Percentiles rank a stretch among this genome's conserved stretches.
These are phyloP conservation scores for Argyra leucocephala DNA, from an alignment of 2,888 invertebrate genomes.

Conservation along the genomic window DNA sequence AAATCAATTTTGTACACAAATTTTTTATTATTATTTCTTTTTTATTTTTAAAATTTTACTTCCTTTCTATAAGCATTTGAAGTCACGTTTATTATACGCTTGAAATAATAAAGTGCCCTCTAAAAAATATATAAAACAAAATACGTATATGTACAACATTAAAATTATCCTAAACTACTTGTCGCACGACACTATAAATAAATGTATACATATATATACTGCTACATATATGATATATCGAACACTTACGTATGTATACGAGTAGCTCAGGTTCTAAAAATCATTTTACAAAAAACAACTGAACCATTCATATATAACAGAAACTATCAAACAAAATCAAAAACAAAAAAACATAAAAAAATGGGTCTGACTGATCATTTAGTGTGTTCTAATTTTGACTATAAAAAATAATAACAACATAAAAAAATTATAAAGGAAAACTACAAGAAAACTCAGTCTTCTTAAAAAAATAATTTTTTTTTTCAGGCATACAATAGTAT, in stretches of 20 bases:
- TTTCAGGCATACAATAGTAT: too few relatives aligned
- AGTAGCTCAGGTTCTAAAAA: too few relatives aligned
- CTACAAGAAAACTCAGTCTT: too few relatives aligned
- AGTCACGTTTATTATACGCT: background rate
- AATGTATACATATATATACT: too few relatives aligned
- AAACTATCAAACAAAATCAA: background rate
- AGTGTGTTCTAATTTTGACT: too few relatives aligned
- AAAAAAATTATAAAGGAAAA: too few relatives aligned
- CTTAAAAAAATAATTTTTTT: constrained; percentile 34
- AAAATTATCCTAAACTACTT: background rate
- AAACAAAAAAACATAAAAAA: background rate
- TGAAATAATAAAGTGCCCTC: background rate
- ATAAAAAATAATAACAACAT: too few relatives aligned
- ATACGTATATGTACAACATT: too few relatives aligned
- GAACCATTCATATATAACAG: background rate
- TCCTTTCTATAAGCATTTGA: background rate
- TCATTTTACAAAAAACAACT: background rate
- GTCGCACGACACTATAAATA: background rate
- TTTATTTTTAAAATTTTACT: background rate
- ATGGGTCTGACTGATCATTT: background rate
- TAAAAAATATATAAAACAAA: background rate
- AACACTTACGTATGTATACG: too few relatives aligned
- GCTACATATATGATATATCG: too few relatives aligned
- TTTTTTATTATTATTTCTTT: too few relatives aligned
- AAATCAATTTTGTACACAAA: background rate